Percentiles rank a stretch among this genome's conserved stretches.
Evolutionary conservation across 1,140 invertebrate species (phyloP).

Genomic region (Drosophila busckii): DNA sequence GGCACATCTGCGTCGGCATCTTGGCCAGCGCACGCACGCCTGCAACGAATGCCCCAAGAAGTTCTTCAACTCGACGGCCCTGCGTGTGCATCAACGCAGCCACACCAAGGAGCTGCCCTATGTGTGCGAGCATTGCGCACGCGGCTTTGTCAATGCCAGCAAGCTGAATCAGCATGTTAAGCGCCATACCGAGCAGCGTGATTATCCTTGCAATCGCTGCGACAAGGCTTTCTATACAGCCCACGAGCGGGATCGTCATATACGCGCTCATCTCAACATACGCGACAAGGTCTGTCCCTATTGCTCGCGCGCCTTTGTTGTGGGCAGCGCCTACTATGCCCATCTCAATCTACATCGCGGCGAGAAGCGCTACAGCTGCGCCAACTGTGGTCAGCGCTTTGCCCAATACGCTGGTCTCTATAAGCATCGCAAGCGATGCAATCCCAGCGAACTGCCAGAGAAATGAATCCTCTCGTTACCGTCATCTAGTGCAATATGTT

Average conservation of each 20-base stretch:
- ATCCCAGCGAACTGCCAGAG: conserved; percentile 13
- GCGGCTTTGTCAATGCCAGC: conserved; percentile 78
- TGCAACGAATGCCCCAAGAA: conserved; percentile 64
- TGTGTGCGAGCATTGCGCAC: conserved; percentile 63
- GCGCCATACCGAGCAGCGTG: conserved; percentile 86
- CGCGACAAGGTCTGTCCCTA: conserved; percentile 79
- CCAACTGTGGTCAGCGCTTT: conserved; percentile 80
- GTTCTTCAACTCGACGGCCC: conserved; percentile 57
- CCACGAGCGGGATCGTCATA: conserved; percentile 57
- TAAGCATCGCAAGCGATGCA: conserved; percentile 78
- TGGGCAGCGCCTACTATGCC: conserved; percentile 81
- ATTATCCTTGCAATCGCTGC: conserved; percentile 85
- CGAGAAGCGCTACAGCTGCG: conserved; percentile 80
- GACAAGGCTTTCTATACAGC: conserved; percentile 82
- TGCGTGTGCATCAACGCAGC: conserved; percentile 55
- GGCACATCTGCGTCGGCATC: conserved; percentile 56
- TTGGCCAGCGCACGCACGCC: conserved; percentile 35
- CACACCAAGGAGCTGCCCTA: conserved; percentile 71
- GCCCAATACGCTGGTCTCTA: conserved; percentile 82
- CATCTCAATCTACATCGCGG: conserved; percentile 82
- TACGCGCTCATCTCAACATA: conserved; percentile 61
- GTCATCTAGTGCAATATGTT: not conserved
- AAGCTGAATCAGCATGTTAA: conserved; percentile 81
- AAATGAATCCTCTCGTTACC: conserved; percentile 3
- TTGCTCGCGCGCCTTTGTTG: conserved; percentile 83